Base-by-base conservation (phyloP, 2,888 invertebrate species). In the Entomobrya multifasciata region DNA sequence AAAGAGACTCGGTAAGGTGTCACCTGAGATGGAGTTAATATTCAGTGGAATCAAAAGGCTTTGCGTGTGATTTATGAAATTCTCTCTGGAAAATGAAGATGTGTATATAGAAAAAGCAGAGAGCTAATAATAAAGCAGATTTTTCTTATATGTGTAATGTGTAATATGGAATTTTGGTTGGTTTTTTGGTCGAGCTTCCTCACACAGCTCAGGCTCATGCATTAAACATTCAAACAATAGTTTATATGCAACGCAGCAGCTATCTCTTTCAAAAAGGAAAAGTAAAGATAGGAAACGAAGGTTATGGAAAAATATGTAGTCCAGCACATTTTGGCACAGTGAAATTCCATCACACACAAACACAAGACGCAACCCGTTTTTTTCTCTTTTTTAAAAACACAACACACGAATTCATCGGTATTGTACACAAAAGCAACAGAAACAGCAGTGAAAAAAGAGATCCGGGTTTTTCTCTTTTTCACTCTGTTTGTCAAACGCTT, bases 21-120 rank as follows among this genome's bases (percentile, higher is more conserved):
- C 90, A 90, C 90, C 89, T 90, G 89, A 88, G 90, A 90, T 89
- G 88, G 88, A 87, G 90, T 88, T 88, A 88, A 90, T 90, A 89
- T 88, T 90, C 89, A 82, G 55, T 82, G 86, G 86, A 87, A 89
- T 88, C 89, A 87, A 89, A 89, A 77, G 88, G 87, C 89, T 89
- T 72, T 88, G 83, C 74, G 83, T 86, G 89, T 90, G 90, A 90
- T 90, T 90, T 90, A 90, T 90, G 90, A 88, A 89, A 87, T 88
- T 88, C 86, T 88, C 86, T 86, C 41, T 87, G 74, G 80, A 78
- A 88, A 88, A 88, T 87, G 86, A 90, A 90, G 10, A 25, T 22
- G 25, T 25, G 25, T 25, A 57, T 17, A 65, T n/a, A 17, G 10
- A 25, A 72, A 22, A 72, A 15, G 20, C 25, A 78, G 82, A 74